Evolutionary conservation across 2,888 invertebrate species (phyloP).

Genomic region (Agrotis clavis): DNA sequence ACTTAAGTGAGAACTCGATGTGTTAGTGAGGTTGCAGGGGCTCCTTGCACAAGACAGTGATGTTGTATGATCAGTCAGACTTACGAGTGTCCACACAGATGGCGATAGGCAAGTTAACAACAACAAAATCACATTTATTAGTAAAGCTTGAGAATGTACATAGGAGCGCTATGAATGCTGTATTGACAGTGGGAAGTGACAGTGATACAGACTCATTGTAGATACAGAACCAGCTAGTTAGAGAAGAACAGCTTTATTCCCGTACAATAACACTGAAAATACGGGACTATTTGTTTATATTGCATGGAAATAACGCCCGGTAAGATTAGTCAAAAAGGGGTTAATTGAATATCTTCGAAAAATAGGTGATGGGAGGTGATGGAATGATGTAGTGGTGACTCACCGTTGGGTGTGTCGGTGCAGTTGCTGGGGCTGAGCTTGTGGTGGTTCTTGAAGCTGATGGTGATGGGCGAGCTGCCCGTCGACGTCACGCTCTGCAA

Average conservation of each 20-base stretch:
- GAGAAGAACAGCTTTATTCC: too few species aligned
- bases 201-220: neutral
- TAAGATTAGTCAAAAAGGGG: neutral
- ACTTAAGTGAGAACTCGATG: conserved; percentile 8
- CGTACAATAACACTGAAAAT: too few species aligned
- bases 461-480: conserved; percentile 81
- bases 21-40: neutral
- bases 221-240: too few species aligned
- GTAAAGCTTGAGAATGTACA: neutral
- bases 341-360: neutral
- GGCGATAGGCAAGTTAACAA: conserved; percentile 8
- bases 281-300: neutral
- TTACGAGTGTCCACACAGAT: conserved; percentile 14
- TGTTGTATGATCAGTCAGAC: neutral
- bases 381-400: conserved; percentile 13
- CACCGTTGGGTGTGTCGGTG: conserved; percentile 68
- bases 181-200: neutral
- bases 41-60: conserved; percentile 3
- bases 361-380: neutral
- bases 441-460: conserved; percentile 80
- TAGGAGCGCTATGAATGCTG: neutral
- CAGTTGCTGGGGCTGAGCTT: conserved; percentile 71
- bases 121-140: conserved; percentile 6
- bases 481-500: conserved; percentile 68
- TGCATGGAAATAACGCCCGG: neutral